Percentiles rank a stretch among this genome's conserved stretches.
These are phyloP conservation scores for Leptobrachium leishanense DNA, from an alignment of 2,113 vertebrate species.

Conservation along the genomic window DNA sequence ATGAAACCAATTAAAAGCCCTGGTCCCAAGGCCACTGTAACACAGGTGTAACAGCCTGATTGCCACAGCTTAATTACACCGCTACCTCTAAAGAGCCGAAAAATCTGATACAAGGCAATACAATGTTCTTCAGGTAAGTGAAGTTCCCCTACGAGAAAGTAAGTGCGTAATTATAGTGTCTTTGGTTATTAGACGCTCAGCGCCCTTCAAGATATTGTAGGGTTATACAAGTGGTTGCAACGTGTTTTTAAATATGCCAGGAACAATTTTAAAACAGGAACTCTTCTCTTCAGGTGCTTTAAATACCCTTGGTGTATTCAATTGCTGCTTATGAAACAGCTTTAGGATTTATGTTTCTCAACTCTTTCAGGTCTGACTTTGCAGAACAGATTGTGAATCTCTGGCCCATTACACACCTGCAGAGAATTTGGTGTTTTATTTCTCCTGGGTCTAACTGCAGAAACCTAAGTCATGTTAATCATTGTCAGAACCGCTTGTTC, in stretches of 20 bases:
- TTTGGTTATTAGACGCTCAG: constrained; percentile 34
- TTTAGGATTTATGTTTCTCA: constrained; percentile 65
- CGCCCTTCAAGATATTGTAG: constrained; percentile 42
- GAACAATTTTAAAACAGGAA: constrained; percentile 56
- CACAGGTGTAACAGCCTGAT: constrained; percentile 66
- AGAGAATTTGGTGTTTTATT: constrained; percentile 78
- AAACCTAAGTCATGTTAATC: constrained; percentile 78
- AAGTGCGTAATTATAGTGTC: constrained; percentile 41
- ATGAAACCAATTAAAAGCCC: constrained; percentile 63
- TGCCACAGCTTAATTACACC: constrained; percentile 64
- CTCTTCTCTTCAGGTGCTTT: constrained; percentile 59
- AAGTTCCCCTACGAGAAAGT: constrained; percentile 58
- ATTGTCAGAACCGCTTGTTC: constrained; percentile 84
- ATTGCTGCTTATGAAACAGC: constrained; percentile 63
- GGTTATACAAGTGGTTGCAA: constrained; percentile 52
- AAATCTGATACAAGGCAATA: constrained; percentile 55
- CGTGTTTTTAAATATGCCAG: constrained; percentile 53
- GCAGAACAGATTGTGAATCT: constrained; percentile 85
- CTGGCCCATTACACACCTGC: constrained; percentile 82
- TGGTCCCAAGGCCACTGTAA: constrained; percentile 63
- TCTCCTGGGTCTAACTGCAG: constrained; percentile 74
- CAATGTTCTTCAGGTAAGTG: constrained; percentile 58
- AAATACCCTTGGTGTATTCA: constrained; percentile 59
- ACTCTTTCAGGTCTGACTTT: constrained; percentile 78
- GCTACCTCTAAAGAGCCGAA: constrained; percentile 52